A percentile compares a stretch with the other conserved stretches of the same genome.
Conservation (phyloP, 2,888 invertebrate genomes). For the Aphodius sticticus region DNA sequence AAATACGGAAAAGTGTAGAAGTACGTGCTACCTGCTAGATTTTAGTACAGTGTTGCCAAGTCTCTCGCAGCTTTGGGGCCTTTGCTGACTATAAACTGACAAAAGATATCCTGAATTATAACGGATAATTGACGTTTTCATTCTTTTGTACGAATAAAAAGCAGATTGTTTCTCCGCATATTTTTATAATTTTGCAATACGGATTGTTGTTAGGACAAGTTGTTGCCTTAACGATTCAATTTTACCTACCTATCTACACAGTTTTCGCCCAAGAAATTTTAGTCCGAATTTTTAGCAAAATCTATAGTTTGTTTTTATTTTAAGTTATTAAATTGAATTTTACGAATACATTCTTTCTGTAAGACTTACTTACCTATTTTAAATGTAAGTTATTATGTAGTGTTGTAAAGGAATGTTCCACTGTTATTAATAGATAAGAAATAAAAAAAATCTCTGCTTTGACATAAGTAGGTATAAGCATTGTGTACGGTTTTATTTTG, state of each 20-base stretch:
- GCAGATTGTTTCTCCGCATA: no score
- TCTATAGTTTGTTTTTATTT: background rate
- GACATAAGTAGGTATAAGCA: background rate
- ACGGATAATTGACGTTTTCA: constrained; percentile 10
- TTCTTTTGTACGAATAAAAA: background rate
- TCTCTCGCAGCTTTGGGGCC: constrained; percentile 9
- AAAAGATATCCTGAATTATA: background rate
- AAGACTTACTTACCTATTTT: background rate
- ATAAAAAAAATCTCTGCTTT: background rate
- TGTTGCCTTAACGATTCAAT: constrained; percentile 8
- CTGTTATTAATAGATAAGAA: background rate
- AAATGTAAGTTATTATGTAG: background rate
- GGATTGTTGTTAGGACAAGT: background rate
- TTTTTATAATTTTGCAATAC: no score
- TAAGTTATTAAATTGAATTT: background rate
- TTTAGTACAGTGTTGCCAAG: background rate
- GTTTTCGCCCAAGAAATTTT: background rate
- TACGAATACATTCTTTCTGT: background rate
- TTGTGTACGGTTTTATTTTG: background rate
- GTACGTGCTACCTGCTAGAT: background rate
- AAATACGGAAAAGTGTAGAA: background rate
- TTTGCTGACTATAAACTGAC: background rate
- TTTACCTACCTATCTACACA: background rate
- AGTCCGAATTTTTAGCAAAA: background rate
- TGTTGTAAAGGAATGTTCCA: background rate